Base-by-base conservation (phyloP, 1,140 invertebrate genomes). In the Cecropterus lyciades region DNA sequence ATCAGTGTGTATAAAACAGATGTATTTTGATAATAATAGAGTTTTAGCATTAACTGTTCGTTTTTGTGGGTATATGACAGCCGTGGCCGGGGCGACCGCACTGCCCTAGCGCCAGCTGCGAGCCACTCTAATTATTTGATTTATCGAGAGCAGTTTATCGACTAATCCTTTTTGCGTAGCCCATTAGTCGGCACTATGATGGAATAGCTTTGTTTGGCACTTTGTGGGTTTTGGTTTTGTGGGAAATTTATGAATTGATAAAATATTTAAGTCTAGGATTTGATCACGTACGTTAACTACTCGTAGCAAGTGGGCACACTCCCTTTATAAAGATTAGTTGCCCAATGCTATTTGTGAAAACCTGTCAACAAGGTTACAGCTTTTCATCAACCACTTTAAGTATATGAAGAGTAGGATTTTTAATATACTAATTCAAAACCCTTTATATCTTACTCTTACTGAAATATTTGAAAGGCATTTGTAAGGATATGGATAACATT, bases 131-230 rank as follows among this genome's bases (percentile, higher is more conserved):
- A 55, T 55, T 37, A 37, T 40, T 55, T 55, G 52, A 55, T 55
- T 55, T 55, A 55, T 55, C n/a, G 52, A 55, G 52, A 33, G 16
- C 52, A 42, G 52, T 55, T 55, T 55, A 55, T 55, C 52, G 52
- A 17, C 33, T 55, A 55, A 55, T 55, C 52, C 52, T 55, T 55
- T 55, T 55, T 55, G 52, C 52, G 52, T 55, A 55, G 9, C 27
- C 30, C 51, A 53, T 53, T 53, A 53, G 51, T 53, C 24, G 30
- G 30, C 15, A 15, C 51, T 37, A 53, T 53, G 51, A 53, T 53
- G 51, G 51, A 53, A 53, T 16, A 53, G 30, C 15, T 53, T 37
- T 53, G 51, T 53, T 53, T 37, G 51, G 27, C 51, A 37, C 27
- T 37, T 53, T 53, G 33, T 33, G 27, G 27, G 14, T 52, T 51